Conservation (phyloP, 1,140 invertebrate species). For the Leucophenga varia region DNA sequence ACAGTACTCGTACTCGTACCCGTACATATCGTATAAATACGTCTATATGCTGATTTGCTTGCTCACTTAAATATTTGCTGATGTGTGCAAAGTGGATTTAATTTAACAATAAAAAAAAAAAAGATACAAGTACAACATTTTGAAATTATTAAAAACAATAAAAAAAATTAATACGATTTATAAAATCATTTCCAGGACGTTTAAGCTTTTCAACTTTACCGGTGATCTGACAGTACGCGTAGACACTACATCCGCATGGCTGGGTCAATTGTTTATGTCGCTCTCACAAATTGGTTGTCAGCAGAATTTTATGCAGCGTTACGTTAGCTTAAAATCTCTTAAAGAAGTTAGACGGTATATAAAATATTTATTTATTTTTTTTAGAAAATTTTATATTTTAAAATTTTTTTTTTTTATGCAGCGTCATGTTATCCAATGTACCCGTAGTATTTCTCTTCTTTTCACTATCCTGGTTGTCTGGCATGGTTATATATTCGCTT, state of each 20-base stretch:
- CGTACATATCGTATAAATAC: too few species aligned
- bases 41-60: too few species aligned
- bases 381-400: too few species aligned
- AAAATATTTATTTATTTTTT: too few species aligned
- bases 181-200: slow-evolving; percentile 61
- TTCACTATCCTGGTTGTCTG: slow-evolving; percentile 77
- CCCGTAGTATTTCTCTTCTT: slow-evolving; percentile 78
- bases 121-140: too few species aligned
- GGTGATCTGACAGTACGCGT: slow-evolving; percentile 78
- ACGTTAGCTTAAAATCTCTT: slow-evolving; percentile 78
- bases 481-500: slow-evolving; percentile 86
- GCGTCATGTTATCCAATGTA: slow-evolving; percentile 74
- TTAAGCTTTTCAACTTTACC: slow-evolving; percentile 77
- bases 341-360: slow-evolving; percentile 70
- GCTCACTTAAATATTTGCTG: too few species aligned
- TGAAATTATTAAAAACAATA: too few species aligned
- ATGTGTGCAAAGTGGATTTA: too few species aligned
- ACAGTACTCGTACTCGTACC: too few species aligned
- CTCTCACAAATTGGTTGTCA: slow-evolving; percentile 82
- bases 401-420: too few species aligned
- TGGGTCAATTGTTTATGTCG: slow-evolving; percentile 85
- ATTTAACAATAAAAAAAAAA: too few species aligned
- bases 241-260: slow-evolving; percentile 73
- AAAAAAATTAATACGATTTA: too few species aligned
- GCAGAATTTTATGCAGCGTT: slow-evolving; percentile 84